Evolutionary conservation across 2,888 invertebrate genomes (phyloP).

Genomic region (Parnassius glacialis): DNA sequence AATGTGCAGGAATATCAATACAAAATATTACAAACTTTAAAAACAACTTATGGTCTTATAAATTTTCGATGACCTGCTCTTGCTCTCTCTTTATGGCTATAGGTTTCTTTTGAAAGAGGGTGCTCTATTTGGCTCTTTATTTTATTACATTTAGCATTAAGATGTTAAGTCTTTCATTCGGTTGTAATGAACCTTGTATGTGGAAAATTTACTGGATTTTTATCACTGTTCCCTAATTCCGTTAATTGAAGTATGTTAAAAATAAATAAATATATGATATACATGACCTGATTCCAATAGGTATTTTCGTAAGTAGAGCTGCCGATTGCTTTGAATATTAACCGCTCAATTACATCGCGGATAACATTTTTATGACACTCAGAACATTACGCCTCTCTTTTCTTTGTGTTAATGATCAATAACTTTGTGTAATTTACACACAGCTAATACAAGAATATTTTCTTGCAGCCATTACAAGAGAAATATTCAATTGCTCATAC

Average conservation of each 20-base stretch:
- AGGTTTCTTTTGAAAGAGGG: slow-evolving; percentile 8
- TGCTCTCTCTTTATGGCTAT: slow-evolving; percentile 1
- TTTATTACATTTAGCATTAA: slow-evolving; percentile 8
- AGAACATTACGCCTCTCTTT: slow-evolving; percentile 9
- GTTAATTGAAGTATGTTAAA: slow-evolving; percentile 21
- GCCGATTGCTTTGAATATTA: slow-evolving; percentile 25
- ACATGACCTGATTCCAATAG: slow-evolving; percentile 22
- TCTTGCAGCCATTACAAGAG: background rate
- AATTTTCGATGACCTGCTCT: slow-evolving; percentile 6
- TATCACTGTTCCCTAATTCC: slow-evolving; percentile 23
- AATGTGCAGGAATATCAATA: background rate
- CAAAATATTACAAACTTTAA: background rate
- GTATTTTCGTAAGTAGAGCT: slow-evolving; percentile 21
- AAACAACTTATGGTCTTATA: background rate
- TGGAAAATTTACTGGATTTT: slow-evolving; percentile 22
- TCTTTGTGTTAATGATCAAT: slow-evolving; percentile 16
- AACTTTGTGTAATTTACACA: slow-evolving; percentile 1
- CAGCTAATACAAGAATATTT: background rate
- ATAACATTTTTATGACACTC: slow-evolving; percentile 22
- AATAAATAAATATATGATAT: slow-evolving; percentile 23
- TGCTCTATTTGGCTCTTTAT: slow-evolving; percentile 14
- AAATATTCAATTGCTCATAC: too few species aligned
- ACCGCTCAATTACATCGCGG: slow-evolving; percentile 22
- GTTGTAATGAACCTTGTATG: slow-evolving; percentile 22
- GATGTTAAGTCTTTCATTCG: slow-evolving; percentile 10